These are phyloP conservation scores for Fulmarus glacialis DNA, from an alignment of 2,113 vertebrate genomes.

Conservation along the genomic window DNA sequence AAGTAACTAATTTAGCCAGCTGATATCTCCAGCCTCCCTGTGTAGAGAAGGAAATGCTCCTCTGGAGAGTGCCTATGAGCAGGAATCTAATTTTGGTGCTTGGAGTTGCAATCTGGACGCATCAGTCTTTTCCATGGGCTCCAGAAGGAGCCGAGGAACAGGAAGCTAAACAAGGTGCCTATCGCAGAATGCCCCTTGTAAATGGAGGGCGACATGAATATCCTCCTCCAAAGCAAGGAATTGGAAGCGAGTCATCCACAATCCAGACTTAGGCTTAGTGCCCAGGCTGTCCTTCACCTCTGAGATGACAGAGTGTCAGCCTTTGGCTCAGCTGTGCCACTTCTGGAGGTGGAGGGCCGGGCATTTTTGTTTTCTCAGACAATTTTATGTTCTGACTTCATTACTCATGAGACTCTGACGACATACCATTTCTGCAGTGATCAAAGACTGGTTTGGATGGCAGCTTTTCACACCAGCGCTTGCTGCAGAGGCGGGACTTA, in stretches of 20 bases:
- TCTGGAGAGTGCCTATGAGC: neutral
- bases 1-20: neutral
- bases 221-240: neutral
- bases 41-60: neutral
- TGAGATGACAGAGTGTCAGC: neutral
- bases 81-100: neutral
- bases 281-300: neutral
- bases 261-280: neutral
- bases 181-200: neutral
- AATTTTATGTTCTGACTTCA: neutral
- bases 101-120: neutral
- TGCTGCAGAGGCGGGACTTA: neutral
- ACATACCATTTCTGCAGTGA: neutral
- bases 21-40: neutral
- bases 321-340: neutral
- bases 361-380: neutral
- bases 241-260: neutral
- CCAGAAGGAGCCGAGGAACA: neutral
- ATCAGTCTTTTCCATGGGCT: neutral
- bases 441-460: neutral
- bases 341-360: neutral
- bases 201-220: neutral
- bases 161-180: neutral
- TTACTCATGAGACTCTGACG: neutral
- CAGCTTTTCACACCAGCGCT: neutral